Conservation (phyloP, 2,113 vertebrate genomes). For the Galeopterus variegatus region DNA sequence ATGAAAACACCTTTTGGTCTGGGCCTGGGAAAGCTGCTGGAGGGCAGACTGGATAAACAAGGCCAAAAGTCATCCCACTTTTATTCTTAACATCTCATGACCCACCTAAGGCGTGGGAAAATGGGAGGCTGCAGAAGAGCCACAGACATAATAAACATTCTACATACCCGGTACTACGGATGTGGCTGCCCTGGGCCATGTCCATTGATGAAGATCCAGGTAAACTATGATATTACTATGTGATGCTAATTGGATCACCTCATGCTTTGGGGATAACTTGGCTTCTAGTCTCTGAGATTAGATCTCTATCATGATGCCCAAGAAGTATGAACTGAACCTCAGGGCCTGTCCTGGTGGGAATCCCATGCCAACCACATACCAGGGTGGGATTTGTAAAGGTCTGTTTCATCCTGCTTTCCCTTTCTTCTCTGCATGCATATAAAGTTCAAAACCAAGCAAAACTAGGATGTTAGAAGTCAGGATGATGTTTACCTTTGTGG, state of each 20-base stretch:
- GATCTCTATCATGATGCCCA: neutral
- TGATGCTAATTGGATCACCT: neutral
- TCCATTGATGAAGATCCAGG: neutral
- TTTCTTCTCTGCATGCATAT: neutral
- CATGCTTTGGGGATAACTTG: neutral
- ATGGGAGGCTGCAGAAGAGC: neutral
- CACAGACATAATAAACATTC: neutral
- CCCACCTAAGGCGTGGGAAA: conserved; percentile 33
- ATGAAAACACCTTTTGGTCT: neutral
- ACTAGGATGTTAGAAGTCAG: neutral
- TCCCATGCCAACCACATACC: neutral
- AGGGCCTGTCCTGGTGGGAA: neutral
- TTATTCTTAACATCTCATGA: conserved; percentile 32
- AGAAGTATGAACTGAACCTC: conserved; percentile 54
- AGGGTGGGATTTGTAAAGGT: neutral
- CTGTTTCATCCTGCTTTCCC: neutral
- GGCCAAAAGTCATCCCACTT: neutral
- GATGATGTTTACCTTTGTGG: neutral
- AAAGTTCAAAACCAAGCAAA: neutral
- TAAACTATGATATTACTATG: too few relatives aligned
- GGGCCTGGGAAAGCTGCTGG: neutral
- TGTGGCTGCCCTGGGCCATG: rapidly evolving
- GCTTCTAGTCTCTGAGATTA: conserved; percentile 5
- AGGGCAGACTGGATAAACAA: conserved; percentile 37
- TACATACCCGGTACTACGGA: too few relatives aligned